A percentile compares a stretch with the other conserved stretches of the same genome.
phyloP scores from a whole-genome alignment of 1,140 invertebrate genomes.

The Pteromalus puparum region DNA sequence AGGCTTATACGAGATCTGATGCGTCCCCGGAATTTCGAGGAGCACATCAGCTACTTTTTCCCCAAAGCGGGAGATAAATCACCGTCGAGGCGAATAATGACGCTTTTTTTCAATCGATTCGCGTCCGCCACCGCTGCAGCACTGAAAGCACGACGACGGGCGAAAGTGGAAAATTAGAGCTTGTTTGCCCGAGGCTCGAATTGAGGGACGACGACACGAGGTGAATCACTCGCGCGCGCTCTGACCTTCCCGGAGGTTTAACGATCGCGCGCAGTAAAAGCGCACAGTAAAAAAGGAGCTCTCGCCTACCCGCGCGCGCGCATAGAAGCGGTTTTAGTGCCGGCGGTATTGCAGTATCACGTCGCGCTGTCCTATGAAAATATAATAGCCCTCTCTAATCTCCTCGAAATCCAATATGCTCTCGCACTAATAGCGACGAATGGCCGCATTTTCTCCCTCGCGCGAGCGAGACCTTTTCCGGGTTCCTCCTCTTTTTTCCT shows the following conservation, averaged over 20 bases:
- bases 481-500: background rate
- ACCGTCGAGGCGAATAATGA: background rate
- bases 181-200: constrained; percentile 46
- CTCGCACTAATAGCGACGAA: constrained; percentile 44
- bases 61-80: background rate
- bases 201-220: constrained; percentile 31
- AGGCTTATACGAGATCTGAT: too few relatives aligned
- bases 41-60: background rate
- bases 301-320: too few relatives aligned
- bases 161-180: constrained; percentile 51
- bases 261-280: constrained; percentile 48
- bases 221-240: constrained; percentile 42
- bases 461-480: background rate
- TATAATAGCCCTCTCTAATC: constrained; percentile 50
- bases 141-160: background rate
- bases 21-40: too few relatives aligned
- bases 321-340: constrained; percentile 36
- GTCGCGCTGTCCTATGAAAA: constrained; percentile 45
- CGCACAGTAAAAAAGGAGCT: constrained; percentile 43
- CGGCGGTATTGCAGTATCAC: constrained; percentile 42
- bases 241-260: constrained; percentile 40
- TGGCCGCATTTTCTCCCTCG: background rate
- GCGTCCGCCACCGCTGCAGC: background rate
- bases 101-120: constrained; percentile 40
- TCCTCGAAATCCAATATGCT: constrained; percentile 51